A percentile compares a stretch with the other conserved stretches of the same genome.
Conservation (phyloP, 2,797 vertebrate species). For the Sebastes taczanowskii region DNA sequence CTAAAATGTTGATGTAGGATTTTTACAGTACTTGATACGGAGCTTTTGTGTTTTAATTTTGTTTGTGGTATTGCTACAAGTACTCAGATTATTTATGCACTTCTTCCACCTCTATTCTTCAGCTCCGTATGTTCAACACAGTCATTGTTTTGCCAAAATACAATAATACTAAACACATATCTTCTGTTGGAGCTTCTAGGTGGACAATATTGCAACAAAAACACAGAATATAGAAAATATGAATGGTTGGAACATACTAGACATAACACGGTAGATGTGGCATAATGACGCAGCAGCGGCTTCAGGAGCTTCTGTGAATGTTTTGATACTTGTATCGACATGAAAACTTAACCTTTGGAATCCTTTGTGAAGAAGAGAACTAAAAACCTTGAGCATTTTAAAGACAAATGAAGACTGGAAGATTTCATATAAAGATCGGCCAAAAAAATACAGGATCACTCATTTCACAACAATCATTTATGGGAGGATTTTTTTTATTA, state of each 20-base stretch:
- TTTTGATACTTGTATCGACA: background rate
- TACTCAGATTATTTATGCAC: background rate
- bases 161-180: background rate
- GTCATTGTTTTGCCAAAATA: background rate
- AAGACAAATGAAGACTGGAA: background rate
- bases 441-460: background rate
- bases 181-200: background rate
- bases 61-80: background rate
- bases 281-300: background rate
- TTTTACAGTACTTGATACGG: background rate
- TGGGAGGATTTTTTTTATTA: background rate
- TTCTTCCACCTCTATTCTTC: background rate
- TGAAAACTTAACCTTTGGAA: background rate
- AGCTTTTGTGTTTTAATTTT: accelerated
- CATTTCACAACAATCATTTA: too few relatives aligned
- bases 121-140: background rate
- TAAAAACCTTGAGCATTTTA: background rate
- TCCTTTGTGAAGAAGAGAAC: background rate
- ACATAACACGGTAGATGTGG: background rate
- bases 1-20: background rate
- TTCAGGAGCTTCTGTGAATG: background rate
- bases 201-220: background rate
- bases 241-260: background rate
- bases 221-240: background rate
- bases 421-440: background rate